Percentiles rank a stretch among this genome's conserved stretches.
phyloP scores from a whole-genome alignment of 2,113 vertebrate genomes.

The Empidonax traillii region DNA sequence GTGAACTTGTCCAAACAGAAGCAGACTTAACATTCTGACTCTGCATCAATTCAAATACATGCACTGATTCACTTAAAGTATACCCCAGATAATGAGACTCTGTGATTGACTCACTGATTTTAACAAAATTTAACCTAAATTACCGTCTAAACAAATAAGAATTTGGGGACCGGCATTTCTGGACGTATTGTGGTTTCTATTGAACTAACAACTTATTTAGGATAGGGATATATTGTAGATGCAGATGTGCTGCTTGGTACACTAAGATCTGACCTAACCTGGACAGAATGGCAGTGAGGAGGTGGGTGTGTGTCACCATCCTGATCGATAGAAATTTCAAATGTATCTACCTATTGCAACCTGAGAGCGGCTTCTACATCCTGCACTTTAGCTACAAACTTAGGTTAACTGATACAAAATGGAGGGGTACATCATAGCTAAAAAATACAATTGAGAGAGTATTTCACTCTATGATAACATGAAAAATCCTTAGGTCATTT shows the following conservation, averaged over 20 bases:
- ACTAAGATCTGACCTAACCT: neutral
- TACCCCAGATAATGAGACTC: neutral
- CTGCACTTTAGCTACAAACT: neutral
- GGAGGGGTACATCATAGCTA: neutral
- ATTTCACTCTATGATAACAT: neutral
- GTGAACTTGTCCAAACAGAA: neutral
- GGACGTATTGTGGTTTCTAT: neutral
- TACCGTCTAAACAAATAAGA: neutral
- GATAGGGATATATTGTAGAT: neutral
- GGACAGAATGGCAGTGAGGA: neutral
- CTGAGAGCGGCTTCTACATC: neutral
- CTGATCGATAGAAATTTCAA: neutral
- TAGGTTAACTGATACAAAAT: neutral
- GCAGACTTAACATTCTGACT: neutral
- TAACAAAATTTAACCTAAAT: neutral
- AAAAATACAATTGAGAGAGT: neutral
- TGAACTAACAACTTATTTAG: neutral
- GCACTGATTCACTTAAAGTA: neutral
- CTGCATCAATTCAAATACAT: neutral
- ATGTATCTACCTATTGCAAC: neutral
- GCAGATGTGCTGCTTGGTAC: neutral
- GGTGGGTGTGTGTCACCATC: neutral
- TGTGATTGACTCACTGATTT: neutral
- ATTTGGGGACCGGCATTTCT: neutral
- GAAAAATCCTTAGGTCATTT: neutral